Base-by-base conservation (phyloP, 2,797 vertebrate species). In the Mastacembelus armatus region DNA sequence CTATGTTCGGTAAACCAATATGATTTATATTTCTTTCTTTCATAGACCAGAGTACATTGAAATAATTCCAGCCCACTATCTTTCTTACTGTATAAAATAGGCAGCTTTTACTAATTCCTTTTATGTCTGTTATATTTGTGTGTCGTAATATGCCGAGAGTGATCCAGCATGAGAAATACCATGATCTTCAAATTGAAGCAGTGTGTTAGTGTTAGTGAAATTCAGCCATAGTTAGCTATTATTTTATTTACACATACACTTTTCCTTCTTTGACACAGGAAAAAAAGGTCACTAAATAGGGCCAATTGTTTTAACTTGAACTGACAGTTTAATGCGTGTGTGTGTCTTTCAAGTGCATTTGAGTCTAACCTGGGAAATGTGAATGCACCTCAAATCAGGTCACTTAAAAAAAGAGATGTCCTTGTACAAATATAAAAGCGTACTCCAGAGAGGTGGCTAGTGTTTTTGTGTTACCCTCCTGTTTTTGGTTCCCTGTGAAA, bases 301-400 rank as follows among this genome's bases (percentile, higher is more conserved):
- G 30, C 10, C 8, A 7, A 2, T 30, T 16, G 24, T 6, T 33
- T 8, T 5, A 32, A 29, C 15, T 22, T 57, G 36, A 44, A 48
- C 15, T 19, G 1, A 11, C 22, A n/a, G 19, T 15, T 50, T 4
- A 42, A 24, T 58, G 27, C 1, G 5, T 18, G 24, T 61, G 36
- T 27, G n/a, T 6, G 1, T n/a, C n/a, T 3, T 27, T 44, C 3
- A 1, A 14, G 14, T 26, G n/a, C 32, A 29, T 51, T 30, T 51
- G 32, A 60, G 3, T 1, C 45, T 63, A 36, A 45, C 39, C 36
- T 59, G 56, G 66, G 10, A 78, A 81, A 72, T 81, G 66, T 67
- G 18, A 57, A 69, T 66, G 55, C 78, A 74, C 68, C 43, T 77
- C 22, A 81, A 93, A 92, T 85, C 69, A 77, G 91, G 89, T 80